Conservation (phyloP, 1,140 invertebrate species). For the Saxidomus purpurata region DNA sequence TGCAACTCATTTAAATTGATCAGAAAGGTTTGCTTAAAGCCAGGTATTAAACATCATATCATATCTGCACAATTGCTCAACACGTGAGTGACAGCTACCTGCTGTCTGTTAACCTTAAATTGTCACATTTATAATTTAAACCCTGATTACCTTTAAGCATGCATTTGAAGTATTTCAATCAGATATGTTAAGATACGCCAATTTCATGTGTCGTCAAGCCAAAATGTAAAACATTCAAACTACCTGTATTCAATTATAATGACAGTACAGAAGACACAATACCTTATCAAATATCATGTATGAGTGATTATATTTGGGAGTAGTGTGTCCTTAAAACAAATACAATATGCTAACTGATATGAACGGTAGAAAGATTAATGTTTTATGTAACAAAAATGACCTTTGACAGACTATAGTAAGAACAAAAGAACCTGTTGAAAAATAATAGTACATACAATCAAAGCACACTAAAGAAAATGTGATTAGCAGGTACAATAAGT, state of each 20-base stretch:
- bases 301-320: neutral
- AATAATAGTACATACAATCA: neutral
- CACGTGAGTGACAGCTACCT: slow-evolving; percentile 35
- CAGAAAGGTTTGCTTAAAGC: neutral
- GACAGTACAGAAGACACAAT: slow-evolving; percentile 20
- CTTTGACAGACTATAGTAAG: neutral
- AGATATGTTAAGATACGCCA: slow-evolving; percentile 26
- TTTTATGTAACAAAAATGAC: neutral
- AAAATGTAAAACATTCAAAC: neutral
- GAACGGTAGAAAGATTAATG: neutral
- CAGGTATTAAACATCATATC: neutral
- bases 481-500: too few species aligned
- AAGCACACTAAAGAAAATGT: too few species aligned
- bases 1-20: neutral
- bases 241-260: slow-evolving; percentile 38
- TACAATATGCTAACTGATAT: neutral
- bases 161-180: slow-evolving; percentile 1
- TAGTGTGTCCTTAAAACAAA: neutral
- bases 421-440: neutral
- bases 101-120: slow-evolving; percentile 14
- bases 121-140: slow-evolving; percentile 37
- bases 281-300: slow-evolving; percentile 35
- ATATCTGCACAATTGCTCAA: neutral
- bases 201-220: slow-evolving; percentile 23
- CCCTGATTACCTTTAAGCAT: slow-evolving; percentile 18